These are phyloP conservation scores for Acronicta leporina DNA, from an alignment of 2,888 invertebrate species.

Conservation along the genomic window DNA sequence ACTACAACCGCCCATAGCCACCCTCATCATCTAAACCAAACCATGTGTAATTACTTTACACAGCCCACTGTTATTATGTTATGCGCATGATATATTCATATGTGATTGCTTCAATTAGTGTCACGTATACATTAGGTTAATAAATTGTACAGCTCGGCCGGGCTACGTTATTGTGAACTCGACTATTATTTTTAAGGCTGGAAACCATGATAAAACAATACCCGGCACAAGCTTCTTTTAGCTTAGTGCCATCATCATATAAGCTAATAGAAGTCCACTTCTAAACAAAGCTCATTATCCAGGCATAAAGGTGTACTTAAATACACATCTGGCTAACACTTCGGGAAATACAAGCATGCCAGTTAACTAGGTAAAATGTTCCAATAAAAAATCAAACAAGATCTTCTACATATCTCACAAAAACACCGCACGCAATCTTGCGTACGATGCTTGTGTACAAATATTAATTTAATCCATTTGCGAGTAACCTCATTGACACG, in stretches of 20 bases:
- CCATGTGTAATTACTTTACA: constrained; percentile 48
- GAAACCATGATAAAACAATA: no score
- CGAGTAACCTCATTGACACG: constrained; percentile 68
- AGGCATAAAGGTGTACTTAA: no score
- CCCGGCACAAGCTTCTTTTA: no score
- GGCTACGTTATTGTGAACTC: not conserved
- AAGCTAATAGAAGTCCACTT: no score
- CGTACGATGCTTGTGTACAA: constrained; percentile 42
- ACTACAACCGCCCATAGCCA: constrained; percentile 22
- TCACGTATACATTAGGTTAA: constrained; percentile 35
- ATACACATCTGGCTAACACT: no score
- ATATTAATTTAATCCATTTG: constrained; percentile 71
- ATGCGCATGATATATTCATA: constrained; percentile 47
- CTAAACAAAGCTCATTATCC: no score
- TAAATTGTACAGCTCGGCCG: constrained; percentile 4
- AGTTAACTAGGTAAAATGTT: not conserved
- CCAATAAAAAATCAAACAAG: constrained; percentile 2
- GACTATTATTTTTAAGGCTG: no score
- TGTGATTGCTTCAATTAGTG: constrained; percentile 43
- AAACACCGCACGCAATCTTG: constrained; percentile 12
- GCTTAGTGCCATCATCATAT: no score
- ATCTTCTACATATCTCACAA: constrained; percentile 19
- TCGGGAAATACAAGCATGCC: no score
- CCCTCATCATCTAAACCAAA: constrained; percentile 56
- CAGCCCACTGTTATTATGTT: constrained; percentile 43